Evolutionary conservation across 2,113 vertebrate genomes (phyloP).

Genomic region (Eulemur rufifrons): DNA sequence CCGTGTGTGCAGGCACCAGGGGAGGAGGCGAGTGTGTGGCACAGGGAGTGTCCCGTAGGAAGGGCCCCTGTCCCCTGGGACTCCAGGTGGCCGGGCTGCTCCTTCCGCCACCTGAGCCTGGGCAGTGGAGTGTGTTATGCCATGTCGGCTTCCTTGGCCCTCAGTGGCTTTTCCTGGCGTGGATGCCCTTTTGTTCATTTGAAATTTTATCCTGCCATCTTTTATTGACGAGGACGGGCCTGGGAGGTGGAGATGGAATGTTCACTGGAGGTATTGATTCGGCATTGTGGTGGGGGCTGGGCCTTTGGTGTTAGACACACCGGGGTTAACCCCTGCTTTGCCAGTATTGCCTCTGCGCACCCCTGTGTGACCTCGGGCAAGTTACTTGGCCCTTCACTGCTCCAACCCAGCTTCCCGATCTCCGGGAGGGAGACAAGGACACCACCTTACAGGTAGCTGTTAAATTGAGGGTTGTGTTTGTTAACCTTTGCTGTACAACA

Average conservation of each 20-base stretch:
- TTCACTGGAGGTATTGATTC: rapidly evolving
- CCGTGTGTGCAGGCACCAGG: background rate
- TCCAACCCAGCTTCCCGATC: background rate
- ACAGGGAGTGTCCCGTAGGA: background rate
- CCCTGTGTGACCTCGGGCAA: rapidly evolving
- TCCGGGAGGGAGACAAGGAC: rapidly evolving
- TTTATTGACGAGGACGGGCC: background rate
- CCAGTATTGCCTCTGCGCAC: rapidly evolving
- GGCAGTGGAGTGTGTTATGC: rapidly evolving
- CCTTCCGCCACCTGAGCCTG: background rate
- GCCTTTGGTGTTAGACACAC: background rate
- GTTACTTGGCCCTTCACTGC: rapidly evolving
- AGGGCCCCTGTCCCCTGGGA: rapidly evolving
- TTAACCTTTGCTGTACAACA: rapidly evolving
- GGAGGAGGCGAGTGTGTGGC: background rate
- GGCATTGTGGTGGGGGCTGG: rapidly evolving
- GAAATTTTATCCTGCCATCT: background rate
- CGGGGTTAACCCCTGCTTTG: background rate
- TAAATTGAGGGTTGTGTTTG: rapidly evolving
- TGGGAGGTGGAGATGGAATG: background rate
- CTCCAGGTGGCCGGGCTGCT: background rate
- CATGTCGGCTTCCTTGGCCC: background rate
- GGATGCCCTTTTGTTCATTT: background rate
- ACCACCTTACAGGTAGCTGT: rapidly evolving
- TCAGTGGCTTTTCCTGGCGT: background rate